Conservation (phyloP, 2,888 invertebrate genomes). For the Cataglyphis cursor region DNA sequence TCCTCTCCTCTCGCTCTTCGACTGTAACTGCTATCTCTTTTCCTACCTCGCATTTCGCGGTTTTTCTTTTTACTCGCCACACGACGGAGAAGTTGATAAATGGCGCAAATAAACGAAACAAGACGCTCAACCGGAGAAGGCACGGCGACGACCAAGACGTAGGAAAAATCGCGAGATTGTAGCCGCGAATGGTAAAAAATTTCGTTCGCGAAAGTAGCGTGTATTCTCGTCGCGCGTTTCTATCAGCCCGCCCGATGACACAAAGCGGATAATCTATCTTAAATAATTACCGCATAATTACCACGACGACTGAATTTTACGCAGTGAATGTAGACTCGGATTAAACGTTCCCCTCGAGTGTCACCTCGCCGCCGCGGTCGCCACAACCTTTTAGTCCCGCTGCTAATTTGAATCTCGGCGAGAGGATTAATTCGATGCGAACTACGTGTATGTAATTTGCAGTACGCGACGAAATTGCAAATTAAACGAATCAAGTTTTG, state of each 20-base stretch:
- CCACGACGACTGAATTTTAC: constrained; percentile 53
- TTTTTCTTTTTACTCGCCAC: constrained; percentile 52
- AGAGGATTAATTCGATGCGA: constrained; percentile 45
- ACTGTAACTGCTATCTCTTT: constrained; percentile 30
- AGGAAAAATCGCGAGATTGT: constrained; percentile 13
- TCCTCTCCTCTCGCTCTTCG: constrained; percentile 37
- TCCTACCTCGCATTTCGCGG: constrained; percentile 36
- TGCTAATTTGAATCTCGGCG: constrained; percentile 40
- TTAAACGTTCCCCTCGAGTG: constrained; percentile 40
- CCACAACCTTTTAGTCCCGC: constrained; percentile 8
- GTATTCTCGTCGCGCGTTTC: background rate
- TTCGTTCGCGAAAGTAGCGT: constrained; percentile 40
- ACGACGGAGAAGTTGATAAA: constrained; percentile 69
- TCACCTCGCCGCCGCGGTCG: constrained; percentile 1
- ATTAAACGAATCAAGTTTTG: constrained; percentile 42
- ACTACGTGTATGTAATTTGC: constrained; percentile 39
- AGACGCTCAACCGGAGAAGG: constrained; percentile 29
- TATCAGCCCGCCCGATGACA: constrained; percentile 31
- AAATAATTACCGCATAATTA: constrained; percentile 62
- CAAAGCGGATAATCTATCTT: constrained; percentile 62
- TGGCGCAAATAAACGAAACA: constrained; percentile 72
- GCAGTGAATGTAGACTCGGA: constrained; percentile 54
- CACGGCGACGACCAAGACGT: background rate
- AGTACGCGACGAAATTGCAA: constrained; percentile 42
- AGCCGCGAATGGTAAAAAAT: constrained; percentile 21